Base-by-base conservation (phyloP, 2,113 vertebrate species). In the Cyphomyrus plagiostoma region DNA sequence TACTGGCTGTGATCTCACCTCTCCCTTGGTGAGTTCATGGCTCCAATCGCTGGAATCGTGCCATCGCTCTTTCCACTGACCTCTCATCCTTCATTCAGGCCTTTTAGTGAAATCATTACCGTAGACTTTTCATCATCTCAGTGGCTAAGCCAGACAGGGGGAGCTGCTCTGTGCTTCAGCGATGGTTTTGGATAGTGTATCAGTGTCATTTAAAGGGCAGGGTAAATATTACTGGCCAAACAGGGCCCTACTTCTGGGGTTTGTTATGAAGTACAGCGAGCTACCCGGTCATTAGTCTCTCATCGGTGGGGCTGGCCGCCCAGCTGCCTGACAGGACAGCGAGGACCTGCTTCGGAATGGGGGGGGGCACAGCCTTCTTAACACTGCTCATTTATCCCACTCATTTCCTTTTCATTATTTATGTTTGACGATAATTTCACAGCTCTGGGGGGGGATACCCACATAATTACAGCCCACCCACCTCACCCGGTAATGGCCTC, bases 381-480 rank as follows among this genome's bases (percentile, higher is more conserved):
- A 80, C 15, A 19, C 74, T 80, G 30, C 74, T 80, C 30, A 42
- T 19, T 35, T 80, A 17, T 42, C 35, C 30, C 15, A 17, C 4
- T 80, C 17, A 0, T 42, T 39, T 19, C 30, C 11, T 80, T 80
- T 42, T 80, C 74, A 80, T 80, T 80, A 42, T 80, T 80, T 19
- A 80, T 80, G 30, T 42, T 42, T 80, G 74, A 3, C 2, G 15
- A 42, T 80, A 80, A 80, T 80, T 39, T 53, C 85, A 53, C 10
- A 70, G 62, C n/a, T 70, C n/a, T 3, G 6, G 2, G 46, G 13
- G 48, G 13, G 49, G 82, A 45, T 58, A 23, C 88, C n/a, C 39
- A 10, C 53, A 85, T 91, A 91, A 93, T 92, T 90, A 93, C 30
- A 89, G 70, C 84, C 66, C 39, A 15, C 13, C 49, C 0, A 3